A percentile compares a stretch with the other conserved stretches of the same genome.
These are phyloP conservation scores for Strigops habroptila DNA, from an alignment of 2,113 vertebrate genomes.

Conservation along the genomic window DNA sequence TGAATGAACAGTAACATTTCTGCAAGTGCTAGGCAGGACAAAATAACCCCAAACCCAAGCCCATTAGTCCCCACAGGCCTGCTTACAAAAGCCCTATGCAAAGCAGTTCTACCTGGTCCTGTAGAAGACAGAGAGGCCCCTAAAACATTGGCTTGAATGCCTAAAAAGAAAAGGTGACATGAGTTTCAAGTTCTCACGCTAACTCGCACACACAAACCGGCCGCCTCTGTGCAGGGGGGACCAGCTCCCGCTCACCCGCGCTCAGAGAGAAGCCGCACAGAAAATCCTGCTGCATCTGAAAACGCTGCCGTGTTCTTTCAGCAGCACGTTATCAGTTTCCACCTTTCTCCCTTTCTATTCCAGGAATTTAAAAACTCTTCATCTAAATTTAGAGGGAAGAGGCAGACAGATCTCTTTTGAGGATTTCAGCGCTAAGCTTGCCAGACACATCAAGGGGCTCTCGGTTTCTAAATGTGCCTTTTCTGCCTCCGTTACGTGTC, in stretches of 20 bases:
- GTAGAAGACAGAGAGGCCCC: conserved; percentile 62
- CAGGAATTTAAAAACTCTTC: conserved; percentile 17
- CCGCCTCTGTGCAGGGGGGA: neutral
- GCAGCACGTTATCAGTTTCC: neutral
- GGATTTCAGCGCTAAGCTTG: conserved; percentile 51
- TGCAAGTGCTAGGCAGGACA: conserved; percentile 9
- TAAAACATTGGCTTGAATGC: conserved; percentile 63
- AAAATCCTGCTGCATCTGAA: neutral
- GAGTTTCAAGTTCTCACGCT: conserved; percentile 52
- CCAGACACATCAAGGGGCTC: conserved; percentile 49
- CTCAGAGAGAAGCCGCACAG: neutral
- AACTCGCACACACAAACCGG: conserved; percentile 16
- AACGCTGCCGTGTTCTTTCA: neutral
- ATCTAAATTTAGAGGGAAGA: conserved; percentile 58
- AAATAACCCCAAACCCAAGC: conserved; percentile 52
- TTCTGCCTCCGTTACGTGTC: neutral
- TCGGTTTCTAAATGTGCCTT: conserved; percentile 11
- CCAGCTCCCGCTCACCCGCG: neutral
- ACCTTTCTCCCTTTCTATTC: conserved; percentile 25
- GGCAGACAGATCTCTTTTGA: conserved; percentile 27
- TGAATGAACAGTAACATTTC: conserved; percentile 14
- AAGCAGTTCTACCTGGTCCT: conserved; percentile 63
- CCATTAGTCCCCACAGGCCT: conserved; percentile 44
- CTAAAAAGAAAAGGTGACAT: conserved; percentile 63
- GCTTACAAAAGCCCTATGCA: conserved; percentile 56